Conservation (phyloP, 2,113 vertebrate species). For the Loxodonta africana region DNA sequence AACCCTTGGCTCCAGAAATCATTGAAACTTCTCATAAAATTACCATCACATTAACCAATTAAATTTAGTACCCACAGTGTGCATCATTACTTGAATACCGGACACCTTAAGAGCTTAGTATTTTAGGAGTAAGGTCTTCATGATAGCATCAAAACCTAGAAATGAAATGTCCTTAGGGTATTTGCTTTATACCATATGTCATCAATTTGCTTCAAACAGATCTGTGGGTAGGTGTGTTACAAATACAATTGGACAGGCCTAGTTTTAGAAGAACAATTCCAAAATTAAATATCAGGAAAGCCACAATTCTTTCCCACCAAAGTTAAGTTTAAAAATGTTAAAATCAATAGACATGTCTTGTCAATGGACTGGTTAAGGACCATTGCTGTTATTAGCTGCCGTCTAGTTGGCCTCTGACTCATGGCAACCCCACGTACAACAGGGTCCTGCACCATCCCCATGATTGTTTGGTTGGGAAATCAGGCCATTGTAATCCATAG, state of each 20-base stretch:
- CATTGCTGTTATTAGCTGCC: too few species aligned
- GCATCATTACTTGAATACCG: neutral
- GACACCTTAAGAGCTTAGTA: neutral
- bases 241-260: neutral
- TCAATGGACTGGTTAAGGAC: neutral
- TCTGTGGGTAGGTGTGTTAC: neutral
- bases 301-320: neutral
- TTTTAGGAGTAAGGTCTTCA: slow-evolving; percentile 12
- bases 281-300: slow-evolving; percentile 40
- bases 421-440: too few species aligned
- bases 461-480: too few species aligned
- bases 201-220: slow-evolving; percentile 10
- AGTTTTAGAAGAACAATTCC: slow-evolving; percentile 17
- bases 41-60: neutral
- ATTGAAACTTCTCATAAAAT: neutral
- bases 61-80: neutral
- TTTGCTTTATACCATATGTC: neutral
- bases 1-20: slow-evolving; percentile 8
- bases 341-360: neutral
- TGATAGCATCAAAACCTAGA: slow-evolving; percentile 1
- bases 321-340: neutral
- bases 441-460: too few species aligned
- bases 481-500: too few species aligned
- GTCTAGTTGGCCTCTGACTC: too few species aligned
- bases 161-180: neutral